Evolutionary conservation across 2,113 vertebrate species (phyloP), one percentile per base, ranked within the genome.

Genomic region (Amazona guildingii): DNA sequence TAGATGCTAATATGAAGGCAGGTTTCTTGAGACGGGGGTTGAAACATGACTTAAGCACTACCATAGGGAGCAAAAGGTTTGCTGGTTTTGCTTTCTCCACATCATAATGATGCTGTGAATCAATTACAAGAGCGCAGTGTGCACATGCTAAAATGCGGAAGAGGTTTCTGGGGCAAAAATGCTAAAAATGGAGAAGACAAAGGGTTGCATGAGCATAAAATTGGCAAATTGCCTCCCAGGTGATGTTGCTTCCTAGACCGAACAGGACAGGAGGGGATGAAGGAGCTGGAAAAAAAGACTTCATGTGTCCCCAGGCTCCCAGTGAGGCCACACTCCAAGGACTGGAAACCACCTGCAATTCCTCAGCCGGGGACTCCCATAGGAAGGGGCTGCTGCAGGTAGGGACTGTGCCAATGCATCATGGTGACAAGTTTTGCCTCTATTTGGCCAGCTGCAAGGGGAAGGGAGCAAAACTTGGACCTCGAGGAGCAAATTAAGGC

Each of bases 311-410:
- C 20, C 28, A 52, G 59, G 31, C 28, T 66, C 19, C 70, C 44
- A 49, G 44, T 0, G 2, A 62, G 63, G 63, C 54, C 52, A 24
- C 0, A 1, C 31, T 92, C 44, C 37, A 52, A 57, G 77, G 57
- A 4, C 44, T 87, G 96, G 91, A 96, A 96, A 95, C 6, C 88
- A 91, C 95, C 95, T 76, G 52, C 62, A 73, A 8, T 79, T 91
- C 66, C 83, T 64, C 33, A 86, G 70, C 7, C 0, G 28, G 90
- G 76, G 49, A 84, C 88, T 94, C 88, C 80, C n/a, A 0, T 0
- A 2, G 64, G 79, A 88, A 83, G 28, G 43, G 24, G 68, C 12
- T 78, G 76, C 66, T 3, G 3, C 2, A 1, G 59, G 43, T 63
- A 8, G 21, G 33, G 72, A 8, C 31, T 63, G 77, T 5, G 8